phyloP scores from a whole-genome alignment of 2,888 invertebrate genomes.

The Emmelina monodactyla region DNA sequence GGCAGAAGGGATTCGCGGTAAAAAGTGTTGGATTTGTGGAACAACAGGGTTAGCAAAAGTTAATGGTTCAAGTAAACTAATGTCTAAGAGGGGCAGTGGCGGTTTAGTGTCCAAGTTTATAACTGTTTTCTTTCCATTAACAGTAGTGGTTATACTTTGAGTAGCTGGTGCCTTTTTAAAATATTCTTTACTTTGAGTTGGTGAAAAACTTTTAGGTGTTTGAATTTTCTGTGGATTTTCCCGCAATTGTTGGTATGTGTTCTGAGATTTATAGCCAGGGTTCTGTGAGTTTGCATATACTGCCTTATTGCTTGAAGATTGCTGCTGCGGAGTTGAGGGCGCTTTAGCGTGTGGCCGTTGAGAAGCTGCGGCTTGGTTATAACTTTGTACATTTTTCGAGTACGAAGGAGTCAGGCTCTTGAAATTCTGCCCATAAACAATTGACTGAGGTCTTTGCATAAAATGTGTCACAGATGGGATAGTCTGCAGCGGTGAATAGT shows the following conservation, averaged over 20 bases:
- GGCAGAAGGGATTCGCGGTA: conserved; percentile 42
- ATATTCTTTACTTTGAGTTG: not conserved
- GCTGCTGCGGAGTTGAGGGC: conserved; percentile 24
- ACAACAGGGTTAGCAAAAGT: conserved; percentile 53
- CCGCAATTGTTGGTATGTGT: conserved; percentile 27
- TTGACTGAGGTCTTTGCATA: conserved; percentile 25
- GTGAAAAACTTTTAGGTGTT: not conserved
- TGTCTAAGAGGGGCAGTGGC: conserved; percentile 38
- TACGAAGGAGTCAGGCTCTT: conserved; percentile 22
- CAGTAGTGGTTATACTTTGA: conserved; percentile 34
- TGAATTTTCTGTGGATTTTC: conserved; percentile 14
- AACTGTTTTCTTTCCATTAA: conserved; percentile 41
- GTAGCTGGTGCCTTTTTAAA: conserved; percentile 18
- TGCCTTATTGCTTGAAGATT: conserved; percentile 30
- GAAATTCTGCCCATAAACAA: conserved; percentile 29
- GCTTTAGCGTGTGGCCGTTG: conserved; percentile 17
- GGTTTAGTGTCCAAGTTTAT: conserved; percentile 42
- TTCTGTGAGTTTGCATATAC: conserved; percentile 23
- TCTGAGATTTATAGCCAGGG: conserved; percentile 6
- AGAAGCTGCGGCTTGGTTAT: not conserved
- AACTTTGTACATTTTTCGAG: too few species aligned
- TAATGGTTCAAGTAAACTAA: conserved; percentile 48
- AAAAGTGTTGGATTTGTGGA: conserved; percentile 54
- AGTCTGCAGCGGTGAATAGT: conserved; percentile 32
- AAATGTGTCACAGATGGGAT: conserved; percentile 25